phyloP scores from a whole-genome alignment of 2,888 invertebrate genomes.

The Argynnis bischoffii region DNA sequence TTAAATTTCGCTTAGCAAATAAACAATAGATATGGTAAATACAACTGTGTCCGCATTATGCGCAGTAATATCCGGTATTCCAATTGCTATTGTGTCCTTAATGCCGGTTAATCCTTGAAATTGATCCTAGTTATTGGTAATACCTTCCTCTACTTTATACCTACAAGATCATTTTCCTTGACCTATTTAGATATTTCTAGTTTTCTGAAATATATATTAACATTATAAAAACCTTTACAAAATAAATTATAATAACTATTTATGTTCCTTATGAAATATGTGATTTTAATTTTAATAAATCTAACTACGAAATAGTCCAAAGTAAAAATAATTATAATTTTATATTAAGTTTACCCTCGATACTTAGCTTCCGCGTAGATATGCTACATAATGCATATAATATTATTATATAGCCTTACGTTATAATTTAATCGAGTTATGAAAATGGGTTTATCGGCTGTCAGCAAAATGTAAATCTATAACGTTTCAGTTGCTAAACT shows the following conservation, averaged over 20 bases:
- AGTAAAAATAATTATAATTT: too few relatives aligned
- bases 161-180: slow-evolving; percentile 8
- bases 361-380: too few relatives aligned
- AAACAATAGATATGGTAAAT: neutral
- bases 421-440: too few relatives aligned
- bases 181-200: neutral
- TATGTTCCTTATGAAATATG: too few relatives aligned
- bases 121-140: slow-evolving; percentile 19
- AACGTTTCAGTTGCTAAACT: too few relatives aligned
- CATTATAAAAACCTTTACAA: neutral
- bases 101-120: slow-evolving; percentile 20
- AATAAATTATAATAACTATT: neutral
- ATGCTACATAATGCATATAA: too few relatives aligned
- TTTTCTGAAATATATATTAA: slow-evolving; percentile 1
- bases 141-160: slow-evolving; percentile 6
- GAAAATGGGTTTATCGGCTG: too few relatives aligned
- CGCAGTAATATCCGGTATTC: slow-evolving; percentile 16
- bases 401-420: too few relatives aligned
- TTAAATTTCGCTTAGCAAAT: neutral
- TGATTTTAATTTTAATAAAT: too few relatives aligned
- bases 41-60: neutral
- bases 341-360: too few relatives aligned
- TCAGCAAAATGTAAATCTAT: too few relatives aligned
- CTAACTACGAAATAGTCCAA: too few relatives aligned
- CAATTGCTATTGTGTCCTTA: slow-evolving; percentile 6